Evolutionary conservation across 2,797 vertebrate species (phyloP), one percentile per base, ranked within the genome.

Genomic region (Hippoglossus hippoglossus): DNA sequence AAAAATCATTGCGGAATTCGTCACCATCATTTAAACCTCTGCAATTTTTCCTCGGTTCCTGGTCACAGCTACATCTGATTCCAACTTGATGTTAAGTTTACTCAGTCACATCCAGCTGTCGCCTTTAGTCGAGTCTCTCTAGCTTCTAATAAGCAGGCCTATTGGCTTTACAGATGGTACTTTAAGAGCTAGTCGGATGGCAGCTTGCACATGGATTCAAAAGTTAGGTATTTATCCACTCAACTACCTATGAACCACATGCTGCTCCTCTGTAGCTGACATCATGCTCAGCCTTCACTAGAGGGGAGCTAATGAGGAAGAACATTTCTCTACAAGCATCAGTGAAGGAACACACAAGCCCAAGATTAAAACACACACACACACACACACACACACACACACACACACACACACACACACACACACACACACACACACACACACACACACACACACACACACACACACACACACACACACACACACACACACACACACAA

Each of bases 401-500:
- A n/a, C n/a, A n/a, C n/a, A n/a, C n/a, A n/a, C n/a, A n/a, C n/a
- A n/a, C n/a, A n/a, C n/a, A n/a, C n/a, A n/a, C n/a, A n/a, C n/a
- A n/a, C n/a, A n/a, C n/a, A n/a, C n/a, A n/a, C n/a, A n/a, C n/a
- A n/a, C n/a, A n/a, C n/a, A n/a, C n/a, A n/a, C n/a, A n/a, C n/a
- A n/a, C n/a, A n/a, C n/a, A n/a, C n/a, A n/a, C n/a, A n/a, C n/a
- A n/a, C n/a, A n/a, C n/a, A n/a, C n/a, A n/a, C n/a, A n/a, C n/a
- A n/a, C n/a, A n/a, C n/a, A n/a, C n/a, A n/a, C n/a, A n/a, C n/a
- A n/a, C n/a, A n/a, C n/a, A n/a, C n/a, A n/a, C n/a, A n/a, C n/a
- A n/a, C n/a, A 19, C 67, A 68, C 31, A n/a, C 13, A 66, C n/a
- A n/a, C 16, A 46, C 13, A 46, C 44, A 46, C 44, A 24, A 19